A percentile compares a stretch with the other conserved stretches of the same genome.
phyloP scores from a whole-genome alignment of 2,797 vertebrate species.

The Knipowitschia caucasica region DNA sequence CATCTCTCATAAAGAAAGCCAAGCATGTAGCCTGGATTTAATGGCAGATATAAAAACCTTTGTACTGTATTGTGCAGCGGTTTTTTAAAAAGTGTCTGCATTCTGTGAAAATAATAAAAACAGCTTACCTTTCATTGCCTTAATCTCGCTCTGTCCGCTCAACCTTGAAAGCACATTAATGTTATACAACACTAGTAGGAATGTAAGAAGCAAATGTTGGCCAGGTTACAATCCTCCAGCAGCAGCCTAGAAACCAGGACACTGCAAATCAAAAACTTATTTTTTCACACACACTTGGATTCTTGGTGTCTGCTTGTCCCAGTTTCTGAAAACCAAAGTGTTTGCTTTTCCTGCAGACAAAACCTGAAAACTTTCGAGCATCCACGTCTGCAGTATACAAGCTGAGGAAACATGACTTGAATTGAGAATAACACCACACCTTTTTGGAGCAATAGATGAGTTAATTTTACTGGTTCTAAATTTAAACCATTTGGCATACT shows the following conservation, averaged over 20 bases:
- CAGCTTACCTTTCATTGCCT: no score
- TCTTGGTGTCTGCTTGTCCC: not conserved
- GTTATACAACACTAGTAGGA: no score
- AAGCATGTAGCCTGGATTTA: no score
- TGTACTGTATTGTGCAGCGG: no score
- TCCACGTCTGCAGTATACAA: not conserved
- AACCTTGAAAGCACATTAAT: no score
- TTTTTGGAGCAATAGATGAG: not conserved
- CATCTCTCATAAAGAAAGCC: no score
- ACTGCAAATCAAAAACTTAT: not conserved
- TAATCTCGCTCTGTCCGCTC: no score
- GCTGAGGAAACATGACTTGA: not conserved
- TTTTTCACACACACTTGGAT: not conserved
- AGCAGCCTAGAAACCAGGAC: not conserved
- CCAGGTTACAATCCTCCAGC: not conserved
- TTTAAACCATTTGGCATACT: no score
- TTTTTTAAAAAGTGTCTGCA: no score
- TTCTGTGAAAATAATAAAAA: no score
- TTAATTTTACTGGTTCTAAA: no score
- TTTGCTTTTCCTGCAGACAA: not conserved
- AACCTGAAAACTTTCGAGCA: not conserved
- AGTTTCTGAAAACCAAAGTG: not conserved
- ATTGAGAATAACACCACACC: not conserved
- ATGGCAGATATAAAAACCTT: no score
- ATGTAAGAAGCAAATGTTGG: not conserved